A percentile compares a stretch with the other conserved stretches of the same genome.
These are phyloP conservation scores for Cryptus viduatorius DNA, from an alignment of 2,888 invertebrate genomes.

Conservation along the genomic window DNA sequence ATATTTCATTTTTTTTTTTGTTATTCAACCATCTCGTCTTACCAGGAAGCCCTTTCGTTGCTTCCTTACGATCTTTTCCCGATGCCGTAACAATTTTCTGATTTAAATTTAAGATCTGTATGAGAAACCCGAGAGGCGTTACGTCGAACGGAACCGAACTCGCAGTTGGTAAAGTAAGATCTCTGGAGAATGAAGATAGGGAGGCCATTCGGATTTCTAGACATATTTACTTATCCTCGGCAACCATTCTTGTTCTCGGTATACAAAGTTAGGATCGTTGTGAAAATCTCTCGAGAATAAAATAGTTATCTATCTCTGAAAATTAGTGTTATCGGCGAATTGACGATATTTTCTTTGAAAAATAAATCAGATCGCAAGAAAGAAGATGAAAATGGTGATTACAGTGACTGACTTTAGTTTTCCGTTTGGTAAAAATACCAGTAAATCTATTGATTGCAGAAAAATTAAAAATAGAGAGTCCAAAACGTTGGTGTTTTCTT, in stretches of 20 bases:
- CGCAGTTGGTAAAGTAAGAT: background rate
- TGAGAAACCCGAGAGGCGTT: background rate
- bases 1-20: background rate
- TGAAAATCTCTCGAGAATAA: background rate
- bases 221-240: background rate
- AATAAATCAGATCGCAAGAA: background rate
- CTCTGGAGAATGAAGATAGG: background rate
- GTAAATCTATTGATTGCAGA: background rate
- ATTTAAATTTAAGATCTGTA: background rate
- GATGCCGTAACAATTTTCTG: background rate
- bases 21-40: background rate
- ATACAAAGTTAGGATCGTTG: background rate
- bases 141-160: too few relatives aligned
- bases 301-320: background rate
- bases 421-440: background rate
- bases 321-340: background rate
- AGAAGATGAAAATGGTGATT: background rate
- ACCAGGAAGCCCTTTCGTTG: background rate
- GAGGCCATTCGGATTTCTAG: background rate
- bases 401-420: background rate
- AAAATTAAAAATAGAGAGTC: background rate
- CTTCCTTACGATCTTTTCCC: background rate
- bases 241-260: background rate
- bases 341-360: background rate
- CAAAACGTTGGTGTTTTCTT: background rate